Conservation (phyloP, 2,797 vertebrate species). For the Oceanodroma leucorhoa region DNA sequence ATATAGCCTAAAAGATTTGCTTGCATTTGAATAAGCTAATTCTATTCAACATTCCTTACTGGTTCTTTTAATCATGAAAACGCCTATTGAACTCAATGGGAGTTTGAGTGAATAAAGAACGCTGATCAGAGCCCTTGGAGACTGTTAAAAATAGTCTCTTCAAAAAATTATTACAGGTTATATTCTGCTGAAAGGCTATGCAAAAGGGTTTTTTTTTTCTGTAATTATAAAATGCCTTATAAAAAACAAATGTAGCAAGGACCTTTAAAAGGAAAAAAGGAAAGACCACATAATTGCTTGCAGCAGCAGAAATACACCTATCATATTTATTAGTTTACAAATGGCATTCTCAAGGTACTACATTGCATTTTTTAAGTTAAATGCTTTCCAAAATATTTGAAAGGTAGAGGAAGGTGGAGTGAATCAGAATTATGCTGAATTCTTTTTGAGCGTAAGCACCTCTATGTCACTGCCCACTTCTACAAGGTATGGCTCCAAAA, state of each 20-base stretch:
- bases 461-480: not conserved
- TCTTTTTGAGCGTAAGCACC: not conserved
- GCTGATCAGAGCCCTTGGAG: not conserved
- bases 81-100: not conserved
- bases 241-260: not conserved
- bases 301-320: not conserved
- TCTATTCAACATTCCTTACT: not conserved
- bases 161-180: not conserved
- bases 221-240: not conserved
- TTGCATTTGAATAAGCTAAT: not conserved
- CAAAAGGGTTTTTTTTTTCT: not conserved
- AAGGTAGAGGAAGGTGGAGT: not conserved
- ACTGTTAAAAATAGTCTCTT: not conserved
- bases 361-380: not conserved
- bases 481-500: not conserved
- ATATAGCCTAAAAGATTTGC: not conserved
- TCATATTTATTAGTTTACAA: not conserved
- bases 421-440: not conserved
- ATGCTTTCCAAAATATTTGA: not conserved
- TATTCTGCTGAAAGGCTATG: not conserved
- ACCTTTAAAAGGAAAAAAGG: not conserved
- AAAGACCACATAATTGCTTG: not conserved
- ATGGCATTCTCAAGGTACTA: not conserved
- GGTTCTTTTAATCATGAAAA: constrained; percentile 21
- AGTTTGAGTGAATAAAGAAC: not conserved